Base-by-base conservation (phyloP, 1,140 invertebrate genomes). In the Papilio aristodemus region DNA sequence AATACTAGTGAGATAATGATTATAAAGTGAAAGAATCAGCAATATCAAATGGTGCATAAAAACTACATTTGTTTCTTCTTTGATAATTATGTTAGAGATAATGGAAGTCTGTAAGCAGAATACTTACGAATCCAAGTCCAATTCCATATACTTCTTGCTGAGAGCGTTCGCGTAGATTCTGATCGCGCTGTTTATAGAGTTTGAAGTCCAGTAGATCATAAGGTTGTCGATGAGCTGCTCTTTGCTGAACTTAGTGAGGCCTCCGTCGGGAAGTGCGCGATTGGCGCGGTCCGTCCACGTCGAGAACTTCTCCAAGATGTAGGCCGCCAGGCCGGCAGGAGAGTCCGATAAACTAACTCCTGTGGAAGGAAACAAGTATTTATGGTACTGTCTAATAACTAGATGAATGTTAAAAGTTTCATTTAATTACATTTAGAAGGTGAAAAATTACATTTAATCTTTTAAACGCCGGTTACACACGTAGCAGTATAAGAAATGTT, bases 261-360 rank as follows among this genome's bases (percentile, higher is more conserved):
- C 95, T 10, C 95, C 96, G 77, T 97, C 95, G 0, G 91, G 79
- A 27, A 90, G 78, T 8, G 88, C 71, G 64, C 83, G 89, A 73
- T 90, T 92, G 0, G 87, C 82, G 1, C 70, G 70, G 74, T 95
- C 93, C 0, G 95, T 96, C 93, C 94, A 95, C 0, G 94, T 91
- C 7, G 95, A 95, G 83, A 97, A 97, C 86, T 97, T 97, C 83
- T 98, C 97, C 4, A 97, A 89, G 19, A 97, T 94, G 76, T 97
- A 97, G 3, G 94, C 94, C 0, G 96, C 94, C 14, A 95, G 57
- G 36, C 80, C 84, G 7, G 93, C 91, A 0, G 97, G 97, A 36
- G 94, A 94, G 68, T 95, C 92, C 9, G 84, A 79, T 36, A 96
- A 74, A 0, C 92, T 93, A 13, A 92, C 84, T 62, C 94, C 94